Evolutionary conservation across 1,140 invertebrate genomes (phyloP).

Genomic region (Cotesia glomerata): DNA sequence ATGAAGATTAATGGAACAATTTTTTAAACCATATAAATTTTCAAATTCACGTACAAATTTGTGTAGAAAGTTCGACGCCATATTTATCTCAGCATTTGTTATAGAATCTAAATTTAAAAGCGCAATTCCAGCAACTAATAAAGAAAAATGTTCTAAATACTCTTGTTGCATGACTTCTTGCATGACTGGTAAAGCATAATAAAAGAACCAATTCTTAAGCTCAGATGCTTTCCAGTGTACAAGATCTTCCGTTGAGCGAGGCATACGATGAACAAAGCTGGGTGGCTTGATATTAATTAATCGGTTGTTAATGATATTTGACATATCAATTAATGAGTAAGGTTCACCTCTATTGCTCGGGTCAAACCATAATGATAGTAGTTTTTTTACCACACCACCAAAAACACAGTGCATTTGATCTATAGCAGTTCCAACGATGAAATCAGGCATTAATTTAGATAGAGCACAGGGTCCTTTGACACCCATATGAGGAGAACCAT

Average conservation of each 20-base stretch:
- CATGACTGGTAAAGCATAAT: constrained; percentile 34
- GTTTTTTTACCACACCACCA: constrained; percentile 24
- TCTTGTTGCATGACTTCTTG: constrained; percentile 29
- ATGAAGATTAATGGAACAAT: constrained; percentile 39
- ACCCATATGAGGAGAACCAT: neutral
- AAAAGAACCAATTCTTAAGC: constrained; percentile 31
- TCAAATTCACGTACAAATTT: constrained; percentile 35
- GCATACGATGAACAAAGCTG: constrained; percentile 35
- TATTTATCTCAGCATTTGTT: neutral
- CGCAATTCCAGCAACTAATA: neutral
- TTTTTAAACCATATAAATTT: constrained; percentile 34
- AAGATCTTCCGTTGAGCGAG: constrained; percentile 28
- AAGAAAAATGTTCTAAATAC: constrained; percentile 21
- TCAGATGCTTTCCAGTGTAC: constrained; percentile 38
- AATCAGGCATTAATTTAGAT: constrained; percentile 26
- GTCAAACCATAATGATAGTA: constrained; percentile 22
- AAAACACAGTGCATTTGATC: constrained; percentile 32
- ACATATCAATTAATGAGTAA: constrained; percentile 17
- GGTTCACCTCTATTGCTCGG: constrained; percentile 1
- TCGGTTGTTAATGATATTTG: constrained; percentile 12
- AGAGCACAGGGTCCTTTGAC: constrained; percentile 21
- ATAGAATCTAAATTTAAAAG: neutral
- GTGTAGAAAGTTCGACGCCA: constrained; percentile 18
- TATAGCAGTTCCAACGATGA: constrained; percentile 27
- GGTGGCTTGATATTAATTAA: constrained; percentile 31